Base-by-base conservation (phyloP, 1,140 invertebrate species). In the Caenorhabditis inopinata region DNA sequence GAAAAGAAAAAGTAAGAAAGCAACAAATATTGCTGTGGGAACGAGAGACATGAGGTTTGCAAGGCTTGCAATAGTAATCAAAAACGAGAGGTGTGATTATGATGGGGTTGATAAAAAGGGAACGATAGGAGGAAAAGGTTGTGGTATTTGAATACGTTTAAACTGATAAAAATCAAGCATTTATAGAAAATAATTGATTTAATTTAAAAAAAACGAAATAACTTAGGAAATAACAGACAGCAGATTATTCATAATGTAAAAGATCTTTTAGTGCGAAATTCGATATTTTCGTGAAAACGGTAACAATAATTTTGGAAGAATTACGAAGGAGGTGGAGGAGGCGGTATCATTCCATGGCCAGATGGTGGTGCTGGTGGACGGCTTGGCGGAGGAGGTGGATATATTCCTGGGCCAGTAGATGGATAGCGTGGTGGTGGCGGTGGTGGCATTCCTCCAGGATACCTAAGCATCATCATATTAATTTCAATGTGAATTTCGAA, bases 341-440 rank as follows among this genome's bases (percentile, higher is more conserved):
- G 58, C 38, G 58, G 58, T 7, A 68, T 38, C 58, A 68, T 68
- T 68, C 58, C 58, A 21, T 68, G 58, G 11, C 58, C 58, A 12
- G 58, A 68, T 68, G 58, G 58, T 42, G 58, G 58, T 68, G 58
- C 58, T 42, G 58, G 58, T 21, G 58, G 58, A 68, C 58, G 58
- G 38, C 58, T 68, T 29, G 58, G 58, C n/a, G 58, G 58, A 4
- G 58, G 58, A 16, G 58, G 58, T 42, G 58, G 58, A 42, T 68
- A 68, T 32, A 68, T 68, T 68, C 58, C 58, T 68, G 58, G 58
- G 35, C 58, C 58, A 29, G 58, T 32, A 12, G 58, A 68, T 38
- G 58, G 58, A 68, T 68, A 68, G 3, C 58, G 58, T 42, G 58
- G 58, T n/a, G 58, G 58, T 27, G 58, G 58, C 21, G 58, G 58